Conservation (phyloP, 1,140 invertebrate species). For the Hetaerina americana region DNA sequence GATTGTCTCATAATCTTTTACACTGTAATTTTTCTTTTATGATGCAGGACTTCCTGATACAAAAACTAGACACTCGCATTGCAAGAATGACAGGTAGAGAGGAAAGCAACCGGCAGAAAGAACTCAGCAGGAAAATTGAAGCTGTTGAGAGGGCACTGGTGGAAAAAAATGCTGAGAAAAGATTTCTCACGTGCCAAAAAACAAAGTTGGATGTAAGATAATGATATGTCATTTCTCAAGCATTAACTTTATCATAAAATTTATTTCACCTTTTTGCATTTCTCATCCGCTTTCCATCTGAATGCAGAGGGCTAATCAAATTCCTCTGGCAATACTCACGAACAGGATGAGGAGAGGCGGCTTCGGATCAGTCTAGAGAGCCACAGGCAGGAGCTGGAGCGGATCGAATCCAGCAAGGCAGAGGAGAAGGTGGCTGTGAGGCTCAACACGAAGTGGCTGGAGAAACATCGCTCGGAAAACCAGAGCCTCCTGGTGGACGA, state of each 20-base stretch:
- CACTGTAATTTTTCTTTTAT: not conserved
- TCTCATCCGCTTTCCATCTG: no score
- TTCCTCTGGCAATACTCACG: no score
- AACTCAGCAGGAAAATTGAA: not conserved
- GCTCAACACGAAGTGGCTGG: not conserved
- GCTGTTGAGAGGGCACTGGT: not conserved
- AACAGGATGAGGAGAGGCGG: not conserved
- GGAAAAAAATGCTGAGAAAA: not conserved
- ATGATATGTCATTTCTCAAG: not conserved
- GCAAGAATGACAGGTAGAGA: not conserved
- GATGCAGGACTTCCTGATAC: not conserved
- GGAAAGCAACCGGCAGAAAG: not conserved
- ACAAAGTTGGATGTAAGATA: not conserved
- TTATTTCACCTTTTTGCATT: not conserved
- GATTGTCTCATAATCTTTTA: no score
- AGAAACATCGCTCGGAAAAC: not conserved
- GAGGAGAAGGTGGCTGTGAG: not conserved
- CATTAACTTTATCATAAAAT: not conserved
- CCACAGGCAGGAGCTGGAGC: not conserved
- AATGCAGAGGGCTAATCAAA: no score
- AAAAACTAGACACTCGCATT: not conserved
- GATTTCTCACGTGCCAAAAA: not conserved
- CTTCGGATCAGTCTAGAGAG: not conserved
- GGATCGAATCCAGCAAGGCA: not conserved
- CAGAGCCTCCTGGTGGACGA: not conserved